Percentiles rank a stretch among this genome's conserved stretches.
Evolutionary conservation across 2,797 vertebrate species (phyloP).

Genomic region (Eulemur albifrons): DNA sequence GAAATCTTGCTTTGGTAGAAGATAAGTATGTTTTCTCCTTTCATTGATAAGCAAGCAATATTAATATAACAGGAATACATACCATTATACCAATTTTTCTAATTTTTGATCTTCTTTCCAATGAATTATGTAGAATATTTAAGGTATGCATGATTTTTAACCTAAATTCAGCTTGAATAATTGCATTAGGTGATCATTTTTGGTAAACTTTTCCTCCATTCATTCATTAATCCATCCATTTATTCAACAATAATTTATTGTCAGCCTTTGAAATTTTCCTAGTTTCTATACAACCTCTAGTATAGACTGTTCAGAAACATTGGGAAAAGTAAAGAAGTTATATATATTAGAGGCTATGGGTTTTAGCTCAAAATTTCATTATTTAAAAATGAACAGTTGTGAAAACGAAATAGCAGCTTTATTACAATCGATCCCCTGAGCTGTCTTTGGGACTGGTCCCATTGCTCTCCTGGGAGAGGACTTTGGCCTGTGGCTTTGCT

Average conservation of each 20-base stretch:
- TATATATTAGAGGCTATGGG: not conserved
- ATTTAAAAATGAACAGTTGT: constrained; percentile 55
- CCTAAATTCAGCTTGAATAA: not conserved
- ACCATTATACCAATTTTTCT: not conserved
- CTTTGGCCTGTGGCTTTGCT: constrained; percentile 55
- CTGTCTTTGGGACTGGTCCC: constrained; percentile 20
- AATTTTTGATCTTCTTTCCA: not conserved
- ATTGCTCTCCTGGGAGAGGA: constrained; percentile 12
- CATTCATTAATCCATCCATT: not conserved
- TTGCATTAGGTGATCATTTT: not conserved
- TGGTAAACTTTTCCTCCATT: not conserved
- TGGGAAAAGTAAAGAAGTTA: not conserved
- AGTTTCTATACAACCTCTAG: not conserved
- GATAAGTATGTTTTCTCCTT: not conserved
- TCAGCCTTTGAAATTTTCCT: not conserved
- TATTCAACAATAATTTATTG: not conserved
- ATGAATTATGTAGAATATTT: not conserved
- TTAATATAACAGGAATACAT: not conserved
- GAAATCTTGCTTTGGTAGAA: not conserved
- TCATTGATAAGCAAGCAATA: not conserved
- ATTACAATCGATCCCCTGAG: constrained; percentile 28
- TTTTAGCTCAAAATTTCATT: constrained; percentile 46
- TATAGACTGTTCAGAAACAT: not conserved
- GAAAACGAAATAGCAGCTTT: constrained; percentile 41
- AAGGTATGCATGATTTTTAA: not conserved